A percentile compares a stretch with the other conserved stretches of the same genome.
phyloP scores from a whole-genome alignment of 2,797 vertebrate species.

The Aselliscus stoliczkanus region DNA sequence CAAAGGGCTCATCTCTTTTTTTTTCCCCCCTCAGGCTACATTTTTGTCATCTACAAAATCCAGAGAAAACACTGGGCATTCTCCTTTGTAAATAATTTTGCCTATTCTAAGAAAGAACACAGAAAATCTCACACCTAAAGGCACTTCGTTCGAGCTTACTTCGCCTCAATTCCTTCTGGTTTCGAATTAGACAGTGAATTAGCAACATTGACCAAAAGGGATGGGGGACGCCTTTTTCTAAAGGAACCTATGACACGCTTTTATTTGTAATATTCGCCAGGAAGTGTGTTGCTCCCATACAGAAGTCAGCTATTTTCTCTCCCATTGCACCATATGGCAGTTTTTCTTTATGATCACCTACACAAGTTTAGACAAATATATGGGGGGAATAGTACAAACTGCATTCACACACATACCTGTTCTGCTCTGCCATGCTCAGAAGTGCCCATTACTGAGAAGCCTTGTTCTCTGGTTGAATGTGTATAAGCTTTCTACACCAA shows the following conservation, averaged over 20 bases:
- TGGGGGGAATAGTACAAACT: background rate
- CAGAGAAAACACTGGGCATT: background rate
- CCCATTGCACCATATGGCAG: background rate
- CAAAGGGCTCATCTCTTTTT: background rate
- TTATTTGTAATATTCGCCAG: background rate
- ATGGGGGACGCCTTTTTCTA: background rate
- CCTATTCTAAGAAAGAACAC: background rate
- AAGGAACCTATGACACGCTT: background rate
- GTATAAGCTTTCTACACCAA: background rate
- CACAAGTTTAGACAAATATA: background rate
- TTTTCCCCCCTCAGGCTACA: background rate
- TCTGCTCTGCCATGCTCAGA: background rate
- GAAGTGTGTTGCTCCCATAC: background rate
- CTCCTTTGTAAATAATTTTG: background rate
- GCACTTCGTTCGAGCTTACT: background rate
- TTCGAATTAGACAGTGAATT: background rate
- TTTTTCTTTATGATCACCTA: background rate
- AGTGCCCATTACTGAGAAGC: background rate
- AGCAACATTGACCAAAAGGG: background rate
- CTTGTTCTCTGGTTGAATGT: background rate
- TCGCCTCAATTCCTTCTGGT: background rate
- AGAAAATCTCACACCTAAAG: background rate
- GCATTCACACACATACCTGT: rapidly evolving
- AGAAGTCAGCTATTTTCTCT: background rate
- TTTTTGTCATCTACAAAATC: background rate